phyloP scores from a whole-genome alignment of 53 echinoderm and acorn worm species.

The Patiria pectinifera region DNA sequence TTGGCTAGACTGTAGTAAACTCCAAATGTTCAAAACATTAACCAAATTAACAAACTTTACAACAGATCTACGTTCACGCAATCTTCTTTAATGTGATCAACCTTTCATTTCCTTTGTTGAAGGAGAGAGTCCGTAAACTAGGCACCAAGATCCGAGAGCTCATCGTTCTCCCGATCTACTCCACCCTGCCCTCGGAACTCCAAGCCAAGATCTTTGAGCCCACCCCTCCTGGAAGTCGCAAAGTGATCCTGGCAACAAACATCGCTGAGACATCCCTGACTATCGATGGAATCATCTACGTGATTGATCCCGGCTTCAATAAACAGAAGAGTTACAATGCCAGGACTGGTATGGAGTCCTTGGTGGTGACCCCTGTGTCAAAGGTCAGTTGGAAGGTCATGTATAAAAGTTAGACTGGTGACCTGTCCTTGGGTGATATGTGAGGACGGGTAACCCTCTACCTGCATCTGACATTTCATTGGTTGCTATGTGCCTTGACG shows the following conservation, averaged over 20 bases:
- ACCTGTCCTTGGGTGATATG: too few relatives aligned
- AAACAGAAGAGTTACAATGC: conserved; percentile 99
- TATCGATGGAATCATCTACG: conserved; percentile 94
- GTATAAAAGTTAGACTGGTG: background rate
- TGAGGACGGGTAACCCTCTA: too few relatives aligned
- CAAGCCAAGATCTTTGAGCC: conserved; percentile 98
- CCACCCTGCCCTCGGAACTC: conserved; percentile 95
- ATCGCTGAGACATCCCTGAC: conserved; percentile 98
- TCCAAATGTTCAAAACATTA: too few relatives aligned
- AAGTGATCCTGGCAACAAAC: conserved; percentile 97
- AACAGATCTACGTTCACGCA: too few relatives aligned
- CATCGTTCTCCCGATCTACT: conserved; percentile 93
- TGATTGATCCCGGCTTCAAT: conserved; percentile 94
- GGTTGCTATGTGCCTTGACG: too few relatives aligned
- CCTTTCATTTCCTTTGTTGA: background rate
- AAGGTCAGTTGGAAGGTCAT: conserved; percentile 65
- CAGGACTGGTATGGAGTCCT: conserved; percentile 96
- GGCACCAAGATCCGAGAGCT: conserved; percentile 90
- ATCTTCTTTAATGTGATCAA: too few relatives aligned
- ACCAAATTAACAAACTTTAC: too few relatives aligned
- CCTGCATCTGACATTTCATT: too few relatives aligned
- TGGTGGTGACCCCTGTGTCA: conserved; percentile 93
- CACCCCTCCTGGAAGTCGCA: conserved; percentile 91
- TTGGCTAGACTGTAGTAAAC: too few relatives aligned
- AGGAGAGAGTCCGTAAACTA: conserved; percentile 91